These are phyloP conservation scores for Drosophila helvetica DNA, from an alignment of 2,888 invertebrate genomes.

Conservation along the genomic window DNA sequence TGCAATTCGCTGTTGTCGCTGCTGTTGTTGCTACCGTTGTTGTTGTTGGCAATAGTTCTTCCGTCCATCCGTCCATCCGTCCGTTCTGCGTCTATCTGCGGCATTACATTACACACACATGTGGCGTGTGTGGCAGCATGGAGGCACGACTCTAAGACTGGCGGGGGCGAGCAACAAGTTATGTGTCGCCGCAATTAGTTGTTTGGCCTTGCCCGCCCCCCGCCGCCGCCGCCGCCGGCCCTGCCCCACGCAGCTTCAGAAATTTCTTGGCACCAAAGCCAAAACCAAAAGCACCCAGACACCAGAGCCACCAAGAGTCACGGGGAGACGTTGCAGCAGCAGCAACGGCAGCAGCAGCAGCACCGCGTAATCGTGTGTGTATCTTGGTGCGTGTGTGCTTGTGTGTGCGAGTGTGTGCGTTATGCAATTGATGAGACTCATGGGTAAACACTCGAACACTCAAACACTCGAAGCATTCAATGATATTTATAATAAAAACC, in stretches of 20 bases:
- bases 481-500: slow-evolving; percentile 52
- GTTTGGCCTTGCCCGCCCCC: slow-evolving; percentile 55
- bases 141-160: slow-evolving; percentile 38
- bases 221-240: slow-evolving; percentile 32
- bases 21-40: slow-evolving; percentile 17
- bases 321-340: background rate
- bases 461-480: slow-evolving; percentile 34
- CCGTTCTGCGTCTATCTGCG: slow-evolving; percentile 45
- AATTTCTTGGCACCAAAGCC: slow-evolving; percentile 78
- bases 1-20: slow-evolving; percentile 63
- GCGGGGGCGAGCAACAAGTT: slow-evolving; percentile 67
- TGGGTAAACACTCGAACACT: slow-evolving; percentile 52
- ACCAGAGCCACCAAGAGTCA: slow-evolving; percentile 25
- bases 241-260: slow-evolving; percentile 6
- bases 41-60: slow-evolving; percentile 61
- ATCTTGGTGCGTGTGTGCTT: slow-evolving; percentile 35
- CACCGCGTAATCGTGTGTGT: slow-evolving; percentile 19
- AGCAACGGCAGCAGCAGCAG: background rate
- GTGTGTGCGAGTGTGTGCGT: slow-evolving; percentile 38
- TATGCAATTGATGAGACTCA: slow-evolving; percentile 51
- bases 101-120: slow-evolving; percentile 38
- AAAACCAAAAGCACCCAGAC: slow-evolving; percentile 71
- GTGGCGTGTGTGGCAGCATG: slow-evolving; percentile 28
- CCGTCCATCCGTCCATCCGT: slow-evolving; percentile 32
- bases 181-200: slow-evolving; percentile 76